Conservation (phyloP, 2,888 invertebrate species). For the Diachrysia chrysitis region DNA sequence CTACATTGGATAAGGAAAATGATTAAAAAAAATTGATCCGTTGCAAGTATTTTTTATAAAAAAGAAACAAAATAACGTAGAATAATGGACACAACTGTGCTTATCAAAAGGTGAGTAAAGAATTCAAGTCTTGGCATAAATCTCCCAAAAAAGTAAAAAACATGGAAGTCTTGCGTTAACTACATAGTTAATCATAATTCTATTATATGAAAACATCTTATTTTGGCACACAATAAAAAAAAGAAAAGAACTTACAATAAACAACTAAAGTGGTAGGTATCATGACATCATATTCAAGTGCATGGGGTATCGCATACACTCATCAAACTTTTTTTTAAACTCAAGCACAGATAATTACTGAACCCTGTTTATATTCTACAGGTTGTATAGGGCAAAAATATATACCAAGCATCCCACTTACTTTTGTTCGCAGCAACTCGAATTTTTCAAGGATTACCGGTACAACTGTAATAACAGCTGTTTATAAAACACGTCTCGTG, state of each 20-base stretch:
- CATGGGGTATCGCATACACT: background rate
- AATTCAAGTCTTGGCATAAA: too few relatives aligned
- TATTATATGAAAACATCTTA: too few relatives aligned
- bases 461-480: constrained; percentile 37
- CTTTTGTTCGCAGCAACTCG: constrained; percentile 26
- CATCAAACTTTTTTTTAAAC: background rate
- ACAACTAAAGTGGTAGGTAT: constrained; percentile 4
- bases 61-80: too few relatives aligned
- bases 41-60: too few relatives aligned
- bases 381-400: background rate
- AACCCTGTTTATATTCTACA: background rate
- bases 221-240: too few relatives aligned
- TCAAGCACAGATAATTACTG: constrained; percentile 6
- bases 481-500: constrained; percentile 49
- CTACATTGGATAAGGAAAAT: too few relatives aligned
- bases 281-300: constrained; percentile 1
- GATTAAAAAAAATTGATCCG: too few relatives aligned
- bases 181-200: too few relatives aligned
- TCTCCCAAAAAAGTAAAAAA: too few relatives aligned
- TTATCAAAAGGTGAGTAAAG: too few relatives aligned
- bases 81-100: too few relatives aligned
- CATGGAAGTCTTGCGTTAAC: too few relatives aligned
- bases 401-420: constrained; percentile 30
- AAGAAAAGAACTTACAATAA: background rate
- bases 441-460: constrained; percentile 35